A percentile compares a stretch with the other conserved stretches of the same genome.
Evolutionary conservation across 2,797 vertebrate genomes (phyloP).

Genomic region (Mus minutoides): DNA sequence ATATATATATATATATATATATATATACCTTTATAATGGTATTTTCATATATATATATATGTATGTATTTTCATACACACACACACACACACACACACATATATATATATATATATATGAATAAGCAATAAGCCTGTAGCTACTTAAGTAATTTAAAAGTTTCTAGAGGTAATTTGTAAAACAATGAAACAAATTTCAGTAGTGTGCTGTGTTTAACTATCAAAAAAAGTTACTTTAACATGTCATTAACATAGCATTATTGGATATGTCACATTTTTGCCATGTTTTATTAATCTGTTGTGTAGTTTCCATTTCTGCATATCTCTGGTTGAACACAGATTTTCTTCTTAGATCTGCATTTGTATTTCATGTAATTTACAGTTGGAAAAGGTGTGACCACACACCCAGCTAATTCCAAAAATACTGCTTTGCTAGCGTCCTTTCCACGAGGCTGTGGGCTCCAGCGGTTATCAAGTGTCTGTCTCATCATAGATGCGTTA

Average conservation of each 20-base stretch:
- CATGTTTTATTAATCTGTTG: background rate
- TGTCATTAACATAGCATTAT: background rate
- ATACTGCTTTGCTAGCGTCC: background rate
- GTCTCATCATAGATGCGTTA: background rate
- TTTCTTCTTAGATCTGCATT: slow-evolving; percentile 25
- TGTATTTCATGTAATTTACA: slow-evolving; percentile 46
- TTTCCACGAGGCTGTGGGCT: background rate
- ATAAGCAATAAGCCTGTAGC: slow-evolving; percentile 12
- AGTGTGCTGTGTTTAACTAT: slow-evolving; percentile 25
- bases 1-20: too few species aligned
- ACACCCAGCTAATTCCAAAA: background rate
- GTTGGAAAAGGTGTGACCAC: background rate
- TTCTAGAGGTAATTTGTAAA: slow-evolving; percentile 40
- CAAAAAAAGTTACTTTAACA: slow-evolving; percentile 1
- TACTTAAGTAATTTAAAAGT: background rate
- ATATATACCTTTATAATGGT: background rate
- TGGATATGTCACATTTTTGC: slow-evolving; percentile 20
- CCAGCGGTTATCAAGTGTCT: background rate
- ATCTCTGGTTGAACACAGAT: background rate
- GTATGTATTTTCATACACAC: too few species aligned
- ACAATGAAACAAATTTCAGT: slow-evolving; percentile 39
- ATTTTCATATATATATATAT: too few species aligned
- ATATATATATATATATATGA: background rate
- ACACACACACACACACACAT: too few species aligned
- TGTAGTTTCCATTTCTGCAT: background rate